Evolutionary conservation across 1,140 invertebrate genomes (phyloP), one percentile per base, ranked within the genome.

Genomic region (Tetraneura akinire): DNA sequence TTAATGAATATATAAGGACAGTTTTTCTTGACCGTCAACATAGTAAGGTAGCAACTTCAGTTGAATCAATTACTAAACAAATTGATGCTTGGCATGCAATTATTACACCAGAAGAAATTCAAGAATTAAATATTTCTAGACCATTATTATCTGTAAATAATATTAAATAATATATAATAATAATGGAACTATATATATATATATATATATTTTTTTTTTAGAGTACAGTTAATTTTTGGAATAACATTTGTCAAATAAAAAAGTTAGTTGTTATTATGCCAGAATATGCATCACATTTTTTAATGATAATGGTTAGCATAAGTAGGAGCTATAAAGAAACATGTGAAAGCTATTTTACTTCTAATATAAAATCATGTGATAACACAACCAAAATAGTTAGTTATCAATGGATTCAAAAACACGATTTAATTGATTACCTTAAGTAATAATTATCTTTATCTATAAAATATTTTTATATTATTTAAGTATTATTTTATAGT

Each of bases 321-420:
- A 86, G 95, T 57, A 89, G 90, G 83, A 90, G 90, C 80, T 95
- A 94, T 86, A 88, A 90, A 18, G 92, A 94, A 83, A 92, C 91
- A 13, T 94, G 93, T 84, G 88, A 91, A 83, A 88, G 88, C 5
- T 91, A 92, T 9, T 95, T 94, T 85, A 87, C 88, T 73, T 90
- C 90, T 80, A 92, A 93, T 80, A 92, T 94, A 1, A 92, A 93
- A 84, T 90, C 92, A n/a, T 91, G 93, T 82, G 89, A 90, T 0
- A 92, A 94, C 83, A 92, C 94, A 83, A 91, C 91, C 82, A 86
- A 91, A 71, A 91, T 96, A 47, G 92, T 95, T 80, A 96, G 94
- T 84, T 93, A 94, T 9, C 91, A 92, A 37, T 98, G 96, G 96
- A 89, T 96, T 1, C 94, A 95, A 82, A 96, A 98, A 86, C 94